Evolutionary conservation across 1,140 invertebrate species (phyloP).

Genomic region (Diachasmimorpha longicaudata): DNA sequence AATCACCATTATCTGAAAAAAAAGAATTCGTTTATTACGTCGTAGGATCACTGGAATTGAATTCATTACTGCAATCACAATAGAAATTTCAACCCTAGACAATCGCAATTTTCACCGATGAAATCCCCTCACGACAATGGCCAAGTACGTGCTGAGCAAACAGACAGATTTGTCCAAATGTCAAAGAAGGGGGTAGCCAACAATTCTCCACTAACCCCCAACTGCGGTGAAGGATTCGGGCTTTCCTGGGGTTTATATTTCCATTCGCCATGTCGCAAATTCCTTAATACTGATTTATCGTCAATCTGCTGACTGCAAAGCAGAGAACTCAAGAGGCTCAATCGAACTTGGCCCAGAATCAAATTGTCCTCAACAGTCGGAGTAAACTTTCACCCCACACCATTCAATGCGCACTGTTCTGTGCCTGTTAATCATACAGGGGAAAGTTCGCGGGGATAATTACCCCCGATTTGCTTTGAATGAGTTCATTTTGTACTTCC

Average conservation of each 20-base stretch:
- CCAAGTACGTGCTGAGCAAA: not conserved
- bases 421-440: slow-evolving; percentile 5
- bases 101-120: not conserved
- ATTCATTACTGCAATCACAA: not conserved
- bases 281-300: slow-evolving; percentile 27
- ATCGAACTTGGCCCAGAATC: slow-evolving; percentile 25
- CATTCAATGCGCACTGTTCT: not conserved
- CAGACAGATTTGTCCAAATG: not conserved
- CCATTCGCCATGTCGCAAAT: not conserved
- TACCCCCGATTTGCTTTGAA: not conserved
- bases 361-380: slow-evolving; percentile 11
- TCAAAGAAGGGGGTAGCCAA: not conserved
- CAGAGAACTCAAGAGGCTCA: slow-evolving; percentile 15
- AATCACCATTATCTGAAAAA: too few relatives aligned
- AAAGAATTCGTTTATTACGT: too few relatives aligned
- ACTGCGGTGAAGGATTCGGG: not conserved
- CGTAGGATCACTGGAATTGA: too few relatives aligned
- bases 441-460: not conserved
- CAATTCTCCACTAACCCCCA: not conserved
- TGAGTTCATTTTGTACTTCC: not conserved
- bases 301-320: slow-evolving; percentile 21
- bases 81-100: not conserved
- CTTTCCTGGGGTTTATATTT: slow-evolving; percentile 4
- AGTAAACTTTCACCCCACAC: not conserved
- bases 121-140: not conserved